Evolutionary conservation across 1,140 invertebrate species (phyloP), one percentile per base, ranked within the genome.

Genomic region (Zaprionus ghesquierei): DNA sequence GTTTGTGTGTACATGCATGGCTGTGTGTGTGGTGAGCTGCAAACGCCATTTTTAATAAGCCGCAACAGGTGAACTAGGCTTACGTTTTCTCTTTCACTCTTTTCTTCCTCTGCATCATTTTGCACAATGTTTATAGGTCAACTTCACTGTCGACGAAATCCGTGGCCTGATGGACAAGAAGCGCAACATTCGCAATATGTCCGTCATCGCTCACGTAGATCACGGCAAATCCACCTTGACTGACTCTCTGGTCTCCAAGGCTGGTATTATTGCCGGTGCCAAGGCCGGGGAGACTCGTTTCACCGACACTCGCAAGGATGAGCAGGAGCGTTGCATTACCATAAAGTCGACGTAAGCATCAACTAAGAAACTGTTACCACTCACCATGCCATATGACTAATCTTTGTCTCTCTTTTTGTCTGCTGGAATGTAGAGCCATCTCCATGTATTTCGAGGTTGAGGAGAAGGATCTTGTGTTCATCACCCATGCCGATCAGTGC

Each of bases 71-170:
- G 33, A 62, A 27, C 41, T 58, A 20, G 44, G 29, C 27, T 25
- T 55, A 31, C 66, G 50, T n/a, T 18, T 53, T 33, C n/a, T 55
- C 20, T 8, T 20, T 27, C 27, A 33, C 60, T 22, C 3, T 49
- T 15, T 33, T 51, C 29, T 54, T 63, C 22, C 35, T 53, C 22
- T 54, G 22, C 13, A 6, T 10, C 29, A 25, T 35, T 50, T n/a
- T n/a, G n/a, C 10, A 23, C n/a, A 15, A 20, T 70, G 41, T 70
- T 94, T 94, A 41, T 91, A 99, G 99, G 99, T 99, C 95, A 99
- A 99, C 96, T 99, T 99, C 93, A 99, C 99, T 60, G 97, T 99
- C 94, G 98, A 99, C 94, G 98, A 99, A 95, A 99, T 99, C 94
- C 97, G 99, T 94, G 94, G 90, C 92, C 98, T 99, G 96, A 99